Evolutionary conservation across 1,140 invertebrate genomes (phyloP).

Genomic region (Grapholita molesta): DNA sequence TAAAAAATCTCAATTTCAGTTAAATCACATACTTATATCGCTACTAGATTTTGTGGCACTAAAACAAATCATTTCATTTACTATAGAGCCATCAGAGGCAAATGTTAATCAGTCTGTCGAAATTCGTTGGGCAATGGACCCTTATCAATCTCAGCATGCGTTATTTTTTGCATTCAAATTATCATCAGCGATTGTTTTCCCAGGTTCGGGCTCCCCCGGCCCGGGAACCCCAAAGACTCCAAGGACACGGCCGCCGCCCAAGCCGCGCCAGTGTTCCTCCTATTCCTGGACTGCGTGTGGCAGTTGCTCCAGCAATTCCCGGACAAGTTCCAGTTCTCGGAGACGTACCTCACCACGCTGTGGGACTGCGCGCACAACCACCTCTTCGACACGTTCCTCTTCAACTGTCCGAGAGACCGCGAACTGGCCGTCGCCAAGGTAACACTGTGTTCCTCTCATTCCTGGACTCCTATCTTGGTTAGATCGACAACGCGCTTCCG

Average conservation of each 20-base stretch:
- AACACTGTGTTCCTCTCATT: slow-evolving; percentile 12
- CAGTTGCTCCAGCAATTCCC: slow-evolving; percentile 94
- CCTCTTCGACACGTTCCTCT: slow-evolving; percentile 95
- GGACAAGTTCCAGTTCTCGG: slow-evolving; percentile 93
- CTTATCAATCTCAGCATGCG: too few species aligned
- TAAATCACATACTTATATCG: too few species aligned
- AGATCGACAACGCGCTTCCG: slow-evolving; percentile 75
- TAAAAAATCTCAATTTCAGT: too few species aligned
- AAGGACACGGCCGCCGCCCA: slow-evolving; percentile 42
- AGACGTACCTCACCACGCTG: slow-evolving; percentile 93
- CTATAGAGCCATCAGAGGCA: too few species aligned
- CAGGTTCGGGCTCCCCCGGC: slow-evolving; percentile 59
- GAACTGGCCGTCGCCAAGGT: slow-evolving; percentile 77
- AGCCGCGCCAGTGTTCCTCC: slow-evolving; percentile 90
- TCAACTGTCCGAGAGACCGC: slow-evolving; percentile 89
- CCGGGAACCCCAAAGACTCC: slow-evolving; percentile 41
- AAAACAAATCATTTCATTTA: too few species aligned
- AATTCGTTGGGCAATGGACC: too few species aligned
- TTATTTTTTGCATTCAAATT: too few species aligned
- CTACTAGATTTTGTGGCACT: too few species aligned
- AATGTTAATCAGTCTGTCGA: too few species aligned
- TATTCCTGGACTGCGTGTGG: slow-evolving; percentile 97
- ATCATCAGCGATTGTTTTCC: neutral
- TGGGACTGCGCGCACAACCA: slow-evolving; percentile 94
- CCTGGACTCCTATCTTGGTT: neutral